Base-by-base conservation (phyloP, 2,888 invertebrate genomes). In the Sesia bembeciformis region DNA sequence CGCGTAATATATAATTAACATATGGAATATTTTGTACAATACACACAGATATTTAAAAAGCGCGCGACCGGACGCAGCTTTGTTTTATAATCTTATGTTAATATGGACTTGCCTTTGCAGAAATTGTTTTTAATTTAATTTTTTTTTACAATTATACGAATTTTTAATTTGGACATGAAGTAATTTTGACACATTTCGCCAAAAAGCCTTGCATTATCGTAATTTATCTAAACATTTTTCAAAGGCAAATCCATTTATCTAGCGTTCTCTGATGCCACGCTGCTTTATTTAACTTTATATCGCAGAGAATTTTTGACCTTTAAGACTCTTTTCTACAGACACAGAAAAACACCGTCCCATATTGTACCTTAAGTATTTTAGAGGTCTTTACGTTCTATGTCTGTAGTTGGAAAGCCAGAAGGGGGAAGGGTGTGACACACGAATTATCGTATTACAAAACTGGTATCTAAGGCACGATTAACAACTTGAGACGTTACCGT, bases 391-490 rank as follows among this genome's bases (percentile, higher is more conserved):
- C 3, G 41, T 5, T 7, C 8, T 38, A 38, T 38, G 50, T 50
- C 50, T 50, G 50, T 42, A 39, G 49, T 49, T 49, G 49, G 8
- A 49, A 49, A 49, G n/a, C 8, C 42, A 54, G 39, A 49, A 41
- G 54, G 57, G 60, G 65, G 60, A 67, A 64, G 68, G 72, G 71
- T 68, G 70, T 68, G 67, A 67, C 63, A 67, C 63, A 62, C 68
- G 23, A 23, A 23, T 23, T 23, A 23, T 23, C 23, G 23, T 23
- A 23, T 23, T 69, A 72, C 72, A 70, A 75, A 73, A 70, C 70
- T 73, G 64, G 53, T 74, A 76, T 67, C 78, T 85, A 84, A 85
- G 84, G 84, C 84, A 85, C 84, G 76, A 73, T 74, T 66, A 23
- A 69, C 72, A 74, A 72, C 72, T 75, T 64, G 63, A 66, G 62